These are phyloP conservation scores for Rutilus rutilus DNA, from an alignment of 2,113 vertebrate genomes.

Conservation along the genomic window DNA sequence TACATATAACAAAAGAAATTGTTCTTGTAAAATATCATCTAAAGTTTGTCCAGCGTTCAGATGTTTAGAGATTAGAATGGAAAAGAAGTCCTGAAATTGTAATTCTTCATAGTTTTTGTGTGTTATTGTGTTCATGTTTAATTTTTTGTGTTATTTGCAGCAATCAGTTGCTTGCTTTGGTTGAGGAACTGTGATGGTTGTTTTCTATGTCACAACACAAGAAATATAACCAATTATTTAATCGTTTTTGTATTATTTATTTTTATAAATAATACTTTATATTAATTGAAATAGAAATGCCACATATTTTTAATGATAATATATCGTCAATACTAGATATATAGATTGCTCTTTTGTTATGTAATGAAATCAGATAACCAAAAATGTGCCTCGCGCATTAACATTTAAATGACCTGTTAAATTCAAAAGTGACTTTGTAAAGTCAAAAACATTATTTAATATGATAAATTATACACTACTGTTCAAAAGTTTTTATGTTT, in stretches of 20 bases:
- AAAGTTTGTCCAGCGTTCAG: background rate
- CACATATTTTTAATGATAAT: background rate
- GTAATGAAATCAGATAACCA: background rate
- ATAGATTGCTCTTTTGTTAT: background rate
- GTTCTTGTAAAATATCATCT: background rate
- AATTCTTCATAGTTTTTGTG: background rate
- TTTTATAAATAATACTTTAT: background rate
- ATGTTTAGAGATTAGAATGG: background rate
- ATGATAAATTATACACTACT: background rate
- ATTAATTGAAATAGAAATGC: background rate
- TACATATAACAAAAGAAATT: background rate
- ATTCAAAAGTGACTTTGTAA: background rate
- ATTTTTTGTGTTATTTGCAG: background rate
- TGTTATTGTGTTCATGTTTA: background rate
- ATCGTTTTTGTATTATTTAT: background rate
- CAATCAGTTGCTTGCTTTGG: background rate
- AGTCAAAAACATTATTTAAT: background rate
- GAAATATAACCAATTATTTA: background rate
- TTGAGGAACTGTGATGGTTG: background rate
- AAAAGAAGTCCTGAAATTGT: background rate
- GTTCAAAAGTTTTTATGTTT: background rate
- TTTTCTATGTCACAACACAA: background rate
- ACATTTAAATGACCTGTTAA: background rate
- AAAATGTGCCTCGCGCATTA: background rate
- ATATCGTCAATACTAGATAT: background rate